A percentile compares a stretch with the other conserved stretches of the same genome.
Evolutionary conservation across 2,113 vertebrate species (phyloP).

Genomic region (Sclerurus mexicanus): DNA sequence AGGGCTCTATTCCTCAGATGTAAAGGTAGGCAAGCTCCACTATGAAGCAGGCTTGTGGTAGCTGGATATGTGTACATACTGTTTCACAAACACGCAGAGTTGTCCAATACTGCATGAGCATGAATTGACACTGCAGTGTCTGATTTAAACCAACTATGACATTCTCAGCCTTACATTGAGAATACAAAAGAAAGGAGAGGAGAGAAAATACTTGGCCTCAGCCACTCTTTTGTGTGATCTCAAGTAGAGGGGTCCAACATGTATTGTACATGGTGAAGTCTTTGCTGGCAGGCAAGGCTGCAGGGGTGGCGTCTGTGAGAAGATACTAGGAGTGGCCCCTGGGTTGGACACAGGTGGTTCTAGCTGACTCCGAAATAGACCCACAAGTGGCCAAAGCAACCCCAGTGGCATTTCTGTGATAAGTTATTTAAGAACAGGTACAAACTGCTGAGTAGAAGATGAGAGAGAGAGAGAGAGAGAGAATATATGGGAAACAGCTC

Average conservation of each 20-base stretch:
- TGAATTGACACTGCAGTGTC: background rate
- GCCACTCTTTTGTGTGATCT: background rate
- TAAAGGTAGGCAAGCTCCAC: fast-evolving
- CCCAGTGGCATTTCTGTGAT: background rate
- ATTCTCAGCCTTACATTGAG: background rate
- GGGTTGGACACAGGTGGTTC: background rate
- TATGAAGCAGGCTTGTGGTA: background rate
- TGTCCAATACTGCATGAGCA: background rate
- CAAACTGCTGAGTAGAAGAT: background rate
- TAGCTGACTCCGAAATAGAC: background rate
- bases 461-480: background rate
- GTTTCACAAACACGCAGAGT: background rate
- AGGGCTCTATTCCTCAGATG: background rate
- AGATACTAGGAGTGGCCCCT: background rate
- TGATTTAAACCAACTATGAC: background rate
- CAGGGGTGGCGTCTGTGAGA: background rate
- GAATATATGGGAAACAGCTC: background rate
- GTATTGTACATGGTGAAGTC: background rate
- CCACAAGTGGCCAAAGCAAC: fast-evolving
- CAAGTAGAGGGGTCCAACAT: background rate
- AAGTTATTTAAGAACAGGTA: background rate
- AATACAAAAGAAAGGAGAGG: background rate
- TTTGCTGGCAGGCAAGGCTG: background rate
- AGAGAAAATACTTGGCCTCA: background rate
- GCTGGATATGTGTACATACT: background rate